Base-by-base conservation (phyloP, 2,797 vertebrate species). In the Trematomus bernacchii region DNA sequence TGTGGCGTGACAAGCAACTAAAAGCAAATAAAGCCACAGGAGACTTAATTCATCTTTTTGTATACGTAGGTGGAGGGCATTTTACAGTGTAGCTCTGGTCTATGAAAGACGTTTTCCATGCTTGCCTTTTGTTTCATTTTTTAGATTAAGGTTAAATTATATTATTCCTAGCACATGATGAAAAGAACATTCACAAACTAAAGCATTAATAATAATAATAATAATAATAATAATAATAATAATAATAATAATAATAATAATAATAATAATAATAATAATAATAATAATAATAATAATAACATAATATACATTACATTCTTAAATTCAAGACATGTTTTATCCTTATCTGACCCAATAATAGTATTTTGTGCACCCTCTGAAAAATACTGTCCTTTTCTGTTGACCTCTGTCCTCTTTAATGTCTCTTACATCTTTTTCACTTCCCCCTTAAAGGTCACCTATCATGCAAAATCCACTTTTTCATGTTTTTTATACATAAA, bases 281-380 rank as follows among this genome's bases (percentile, higher is more conserved):
- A 33, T 8, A 27, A 27, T 27, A 27, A 27, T 27, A 27, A 33
- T 37, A 37, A 37, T 37, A 27, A 33, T 33, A 8, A 6, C 6
- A 33, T 33, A 33, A 37, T 37, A 37, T 37, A 8, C 8, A 37
- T 37, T 37, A 7, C 33, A 37, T 37, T 37, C 33, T 37, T 27
- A 27, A 27, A 27, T 27, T 27, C 27, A 27, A 27, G 4, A 27
- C 4, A 27, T 27, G 27, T 27, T 59, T 53, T 77, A 46, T 79
- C 62, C 46, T 82, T 80, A 73, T 73, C 73, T 86, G 79, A 88
- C 82, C 78, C 65, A 37, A 62, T 37, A 23, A 55, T 51, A 60
- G 83, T 87, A 80, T 84, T 89, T 82, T 86, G 5, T 83, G 76
- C 46, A 2, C 64, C 57, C 70, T 77, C 40, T 47, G 46, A 77